A percentile compares a stretch with the other conserved stretches of the same genome.
Conservation (phyloP, 64 coral and sea anemone species). For the Montipora cactus region DNA sequence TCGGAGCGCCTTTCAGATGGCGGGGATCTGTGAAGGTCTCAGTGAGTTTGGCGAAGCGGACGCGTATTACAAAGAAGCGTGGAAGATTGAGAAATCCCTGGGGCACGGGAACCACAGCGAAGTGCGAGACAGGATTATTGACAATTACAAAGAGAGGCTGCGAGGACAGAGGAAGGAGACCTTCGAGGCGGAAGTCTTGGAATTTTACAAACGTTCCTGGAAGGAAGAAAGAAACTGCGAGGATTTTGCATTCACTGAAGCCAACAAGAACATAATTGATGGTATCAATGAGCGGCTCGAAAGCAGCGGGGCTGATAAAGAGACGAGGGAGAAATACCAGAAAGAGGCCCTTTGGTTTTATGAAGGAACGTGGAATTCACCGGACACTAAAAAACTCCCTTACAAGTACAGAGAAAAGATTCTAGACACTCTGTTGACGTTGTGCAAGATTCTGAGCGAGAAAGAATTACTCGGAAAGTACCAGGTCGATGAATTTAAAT, state of each 20-base stretch:
- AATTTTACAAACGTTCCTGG: slow-evolving; percentile 27
- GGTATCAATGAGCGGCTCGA: neutral
- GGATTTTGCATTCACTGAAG: neutral
- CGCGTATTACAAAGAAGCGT: slow-evolving; percentile 49
- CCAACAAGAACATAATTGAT: neutral
- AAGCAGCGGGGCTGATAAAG: neutral
- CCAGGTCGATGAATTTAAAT: neutral
- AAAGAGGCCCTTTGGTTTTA: slow-evolving; percentile 31
- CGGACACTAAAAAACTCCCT: slow-evolving; percentile 18
- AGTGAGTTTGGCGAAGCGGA: slow-evolving; percentile 19
- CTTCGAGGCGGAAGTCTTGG: neutral
- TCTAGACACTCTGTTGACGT: neutral
- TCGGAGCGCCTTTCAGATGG: slow-evolving; percentile 52
- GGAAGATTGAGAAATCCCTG: slow-evolving; percentile 49
- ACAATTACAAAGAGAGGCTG: neutral
- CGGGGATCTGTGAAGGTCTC: neutral
- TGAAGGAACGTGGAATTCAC: slow-evolving; percentile 34
- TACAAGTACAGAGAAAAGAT: neutral
- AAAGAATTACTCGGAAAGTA: neutral
- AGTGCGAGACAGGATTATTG: neutral
- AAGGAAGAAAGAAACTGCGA: neutral
- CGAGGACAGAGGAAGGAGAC: neutral
- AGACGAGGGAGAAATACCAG: neutral
- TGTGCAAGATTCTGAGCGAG: neutral
- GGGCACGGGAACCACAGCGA: slow-evolving; percentile 33